Base-by-base conservation (phyloP, 2,113 vertebrate species). In the Perca fluviatilis region DNA sequence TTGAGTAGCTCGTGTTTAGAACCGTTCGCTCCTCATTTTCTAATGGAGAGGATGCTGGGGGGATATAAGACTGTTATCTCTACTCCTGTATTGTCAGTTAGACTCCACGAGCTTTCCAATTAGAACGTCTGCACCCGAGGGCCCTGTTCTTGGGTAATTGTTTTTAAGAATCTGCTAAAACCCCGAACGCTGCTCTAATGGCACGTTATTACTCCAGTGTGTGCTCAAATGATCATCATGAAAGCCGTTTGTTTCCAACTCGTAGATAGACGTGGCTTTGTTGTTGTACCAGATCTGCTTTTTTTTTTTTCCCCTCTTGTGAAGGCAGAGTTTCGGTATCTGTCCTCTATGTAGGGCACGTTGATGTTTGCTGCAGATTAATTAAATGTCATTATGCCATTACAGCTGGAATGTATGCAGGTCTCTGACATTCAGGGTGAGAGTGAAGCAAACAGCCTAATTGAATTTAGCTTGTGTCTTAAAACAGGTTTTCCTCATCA, bases 121-220 rank as follows among this genome's bases (percentile, higher is more conserved):
- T 90, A 88, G 61, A 84, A 62, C 18, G 14, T 64, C 53, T 70
- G 49, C 4, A 57, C 90, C 85, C 64, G 1, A 63, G 77, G 80
- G 83, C 27, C 74, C 65, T 64, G n/a, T 90, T 43, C 77, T 27
- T 71, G 74, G 53, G 72, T 83, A 86, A 90, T 91, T 89, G 89
- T 89, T 86, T 91, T 83, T 85, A 88, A 86, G 66, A 61, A 85
- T 79, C 5, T 25, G 33, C 72, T 36, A n/a, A 83, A 70, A 53
- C 72, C 65, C 69, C 25, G 16, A 75, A 74, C 83, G 27, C 78
- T 23, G 25, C 56, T 33, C 46, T 84, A 82, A 85, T 73, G 64
- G 46, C 47, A 19, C 66, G 43, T 12, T 62, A 64, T 89, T 66
- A 58, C 81, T 75, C 53, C 27, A 58, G 51, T 7, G 30, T 60